Conservation (phyloP, 2,888 invertebrate genomes). For the Pristionchus fissidentatus region DNA sequence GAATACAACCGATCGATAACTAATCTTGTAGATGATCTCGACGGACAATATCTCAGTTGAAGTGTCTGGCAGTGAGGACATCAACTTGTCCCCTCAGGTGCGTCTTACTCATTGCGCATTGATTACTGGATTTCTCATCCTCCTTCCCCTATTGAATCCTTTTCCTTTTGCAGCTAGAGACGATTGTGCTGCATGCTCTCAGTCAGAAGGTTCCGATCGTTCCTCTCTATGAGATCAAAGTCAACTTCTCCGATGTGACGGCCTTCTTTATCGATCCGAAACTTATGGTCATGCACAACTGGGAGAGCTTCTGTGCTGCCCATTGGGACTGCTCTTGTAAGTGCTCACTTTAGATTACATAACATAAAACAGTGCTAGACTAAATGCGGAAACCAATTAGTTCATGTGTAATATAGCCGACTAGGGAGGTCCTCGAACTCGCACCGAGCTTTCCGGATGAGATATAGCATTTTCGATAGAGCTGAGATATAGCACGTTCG, state of each 20-base stretch:
- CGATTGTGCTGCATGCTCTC: conserved; percentile 60
- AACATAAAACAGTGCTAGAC: no score
- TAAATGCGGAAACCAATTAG: no score
- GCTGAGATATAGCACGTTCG: no score
- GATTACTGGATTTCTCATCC: not conserved
- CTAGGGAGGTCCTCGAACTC: not conserved
- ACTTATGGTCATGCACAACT: conserved; percentile 61
- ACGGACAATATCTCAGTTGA: conserved; percentile 67
- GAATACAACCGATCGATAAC: not conserved
- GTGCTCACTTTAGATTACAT: not conserved
- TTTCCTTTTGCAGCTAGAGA: conserved; percentile 35
- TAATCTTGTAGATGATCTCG: conserved; percentile 64
- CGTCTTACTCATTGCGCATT: conserved; percentile 32
- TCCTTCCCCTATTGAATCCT: not conserved
- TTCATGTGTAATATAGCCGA: no score
- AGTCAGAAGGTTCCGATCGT: conserved; percentile 68
- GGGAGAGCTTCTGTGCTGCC: conserved; percentile 64
- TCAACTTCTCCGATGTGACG: conserved; percentile 68
- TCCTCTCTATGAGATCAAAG: conserved; percentile 64
- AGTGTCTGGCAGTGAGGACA: conserved; percentile 62
- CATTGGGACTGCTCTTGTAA: conserved; percentile 62
- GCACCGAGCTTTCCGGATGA: not conserved
- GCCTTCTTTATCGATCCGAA: conserved; percentile 66
- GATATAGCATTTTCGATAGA: not conserved
- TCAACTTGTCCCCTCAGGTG: conserved; percentile 66